Conservation (phyloP, 2,113 vertebrate genomes). For the Peromyscus polionotus region DNA sequence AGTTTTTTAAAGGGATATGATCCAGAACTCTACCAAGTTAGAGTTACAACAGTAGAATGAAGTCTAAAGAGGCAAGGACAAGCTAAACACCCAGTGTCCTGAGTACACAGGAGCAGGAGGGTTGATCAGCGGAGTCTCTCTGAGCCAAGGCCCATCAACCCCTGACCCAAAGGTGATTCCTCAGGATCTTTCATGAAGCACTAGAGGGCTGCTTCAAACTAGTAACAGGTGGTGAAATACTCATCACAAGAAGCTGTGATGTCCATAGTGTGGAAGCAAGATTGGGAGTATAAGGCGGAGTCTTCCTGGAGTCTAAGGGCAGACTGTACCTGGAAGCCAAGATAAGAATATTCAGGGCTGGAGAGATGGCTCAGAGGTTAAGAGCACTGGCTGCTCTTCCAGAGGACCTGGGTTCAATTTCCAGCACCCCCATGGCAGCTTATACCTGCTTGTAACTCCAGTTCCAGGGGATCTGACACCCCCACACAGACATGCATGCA, state of each 20-base stretch:
- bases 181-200: not conserved
- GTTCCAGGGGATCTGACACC: no score
- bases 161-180: not conserved
- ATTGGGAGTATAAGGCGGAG: not conserved
- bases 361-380: no score
- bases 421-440: no score
- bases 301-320: not conserved
- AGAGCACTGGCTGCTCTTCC: no score
- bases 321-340: not conserved
- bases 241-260: not conserved
- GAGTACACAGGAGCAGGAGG: not conserved
- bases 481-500: no score
- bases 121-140: rapidly evolving
- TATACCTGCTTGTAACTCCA: no score
- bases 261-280: not conserved
- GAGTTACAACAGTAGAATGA: not conserved
- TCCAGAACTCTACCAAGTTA: not conserved
- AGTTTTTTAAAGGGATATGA: not conserved
- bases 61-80: not conserved
- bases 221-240: not conserved
- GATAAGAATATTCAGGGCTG: not conserved
- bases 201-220: not conserved
- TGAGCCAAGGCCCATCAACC: not conserved
- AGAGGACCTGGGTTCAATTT: no score
- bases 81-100: not conserved